Evolutionary conservation across 2,113 vertebrate species (phyloP).

Genomic region (Ursus arctos): DNA sequence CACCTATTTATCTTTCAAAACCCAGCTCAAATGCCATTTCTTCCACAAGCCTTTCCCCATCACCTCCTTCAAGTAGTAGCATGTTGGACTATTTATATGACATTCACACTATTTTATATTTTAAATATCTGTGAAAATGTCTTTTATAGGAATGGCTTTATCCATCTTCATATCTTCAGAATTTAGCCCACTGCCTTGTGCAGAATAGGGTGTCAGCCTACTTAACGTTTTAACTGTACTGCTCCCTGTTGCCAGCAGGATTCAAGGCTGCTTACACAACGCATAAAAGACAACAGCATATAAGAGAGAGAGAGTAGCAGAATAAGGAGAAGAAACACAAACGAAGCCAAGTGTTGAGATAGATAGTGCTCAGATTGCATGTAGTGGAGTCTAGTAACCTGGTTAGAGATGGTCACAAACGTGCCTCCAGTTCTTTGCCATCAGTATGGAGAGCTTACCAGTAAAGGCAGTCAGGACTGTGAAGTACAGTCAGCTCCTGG

Average conservation of each 20-base stretch:
- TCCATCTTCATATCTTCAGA: not conserved
- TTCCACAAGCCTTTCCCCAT: not conserved
- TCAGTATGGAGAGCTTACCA: not conserved
- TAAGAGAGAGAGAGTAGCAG: not conserved
- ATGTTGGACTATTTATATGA: not conserved
- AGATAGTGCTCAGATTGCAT: rapidly evolving
- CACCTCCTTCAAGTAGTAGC: not conserved
- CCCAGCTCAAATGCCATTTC: not conserved
- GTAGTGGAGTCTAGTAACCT: not conserved
- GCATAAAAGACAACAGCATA: not conserved
- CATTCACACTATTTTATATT: not conserved
- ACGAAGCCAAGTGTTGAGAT: not conserved
- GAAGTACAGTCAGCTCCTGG: not conserved
- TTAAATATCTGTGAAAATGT: not conserved
- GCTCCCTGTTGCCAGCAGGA: not conserved
- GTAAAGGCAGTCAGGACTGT: not conserved
- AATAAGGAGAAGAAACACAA: not conserved
- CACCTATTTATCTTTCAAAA: not conserved
- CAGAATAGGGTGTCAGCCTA: not conserved
- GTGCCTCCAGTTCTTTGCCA: no score
- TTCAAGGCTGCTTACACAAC: no score
- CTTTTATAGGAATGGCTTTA: not conserved
- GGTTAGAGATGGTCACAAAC: not conserved
- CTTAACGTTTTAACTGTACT: not conserved
- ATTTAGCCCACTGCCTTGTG: not conserved